Evolutionary conservation across 2,797 vertebrate species (phyloP), one percentile per base, ranked within the genome.

Genomic region (Aulostomus chinensis): DNA sequence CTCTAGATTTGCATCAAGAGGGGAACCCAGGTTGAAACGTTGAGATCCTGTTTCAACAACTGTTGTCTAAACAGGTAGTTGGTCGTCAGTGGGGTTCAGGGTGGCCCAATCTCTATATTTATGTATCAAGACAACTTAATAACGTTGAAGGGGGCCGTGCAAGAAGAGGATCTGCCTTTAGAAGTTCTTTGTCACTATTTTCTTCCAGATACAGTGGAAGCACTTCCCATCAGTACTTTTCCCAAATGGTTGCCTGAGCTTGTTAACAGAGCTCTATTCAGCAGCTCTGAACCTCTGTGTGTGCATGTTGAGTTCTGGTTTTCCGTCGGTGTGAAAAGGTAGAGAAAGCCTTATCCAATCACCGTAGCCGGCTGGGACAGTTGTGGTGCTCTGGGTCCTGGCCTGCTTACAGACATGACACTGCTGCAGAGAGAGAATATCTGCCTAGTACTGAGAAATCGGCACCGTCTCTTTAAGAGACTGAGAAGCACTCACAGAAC

Each of bases 401-500:
- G 66, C 64, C 68, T 78, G 70, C 47, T 66, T 51, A 56, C 54
- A 77, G 62, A 74, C 54, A 57, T 74, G 66, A 76, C 67, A 47
- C 63, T 58, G 54, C 53, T 64, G 10, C 60, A 56, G 59, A 68
- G 72, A 42, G 58, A 50, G 49, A 78, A 74, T 73, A 81, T 86
- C 80, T 81, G 83, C 85, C 77, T 76, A 83, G 76, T 74, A 58
- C 76, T 81, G 73, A 80, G 66, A 87, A 86, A 89, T 79, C 70
- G 68, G 76, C 77, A 48, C 84, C 30, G 83, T 80, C 80, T 84
- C 90, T 93, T 93, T 92, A 91, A 91, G 81, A 90, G 78, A 76
- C 76, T 52, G 60, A 81, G 76, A 81, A 58, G 84, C 88, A 80
- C 76, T 87, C 85, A 86, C 74, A 90, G 81, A 84, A 91, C 88